phyloP scores from a whole-genome alignment of 1,140 invertebrate genomes.

The Drosophila insularis region DNA sequence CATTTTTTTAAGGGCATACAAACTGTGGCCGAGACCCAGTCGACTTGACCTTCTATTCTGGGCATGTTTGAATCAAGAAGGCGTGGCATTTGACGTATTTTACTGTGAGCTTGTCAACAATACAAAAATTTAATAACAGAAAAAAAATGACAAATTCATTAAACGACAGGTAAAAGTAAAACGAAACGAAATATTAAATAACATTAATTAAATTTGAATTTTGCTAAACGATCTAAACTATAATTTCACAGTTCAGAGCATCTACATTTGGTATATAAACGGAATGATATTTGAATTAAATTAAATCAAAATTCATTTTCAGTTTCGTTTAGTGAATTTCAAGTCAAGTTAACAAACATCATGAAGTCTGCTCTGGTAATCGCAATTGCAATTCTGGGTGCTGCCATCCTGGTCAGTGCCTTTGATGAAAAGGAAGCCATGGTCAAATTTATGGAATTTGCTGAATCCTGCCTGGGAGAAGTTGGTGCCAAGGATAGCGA shows the following conservation, averaged over 20 bases:
- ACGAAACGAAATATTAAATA: constrained; percentile 3
- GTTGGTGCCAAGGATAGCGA: constrained; percentile 50
- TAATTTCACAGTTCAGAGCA: constrained; percentile 68
- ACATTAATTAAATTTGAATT: constrained; percentile 11
- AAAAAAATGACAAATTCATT: constrained; percentile 6
- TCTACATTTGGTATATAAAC: constrained; percentile 32
- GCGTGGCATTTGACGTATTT: background rate
- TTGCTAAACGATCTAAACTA: constrained; percentile 38
- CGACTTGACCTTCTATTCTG: background rate
- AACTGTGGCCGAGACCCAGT: no score
- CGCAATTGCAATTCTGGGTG: constrained; percentile 31
- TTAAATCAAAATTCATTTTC: constrained; percentile 12
- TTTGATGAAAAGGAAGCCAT: constrained; percentile 59
- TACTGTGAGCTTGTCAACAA: constrained; percentile 3
- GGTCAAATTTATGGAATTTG: constrained; percentile 49
- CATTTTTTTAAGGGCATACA: no score
- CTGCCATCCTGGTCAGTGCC: constrained; percentile 26
- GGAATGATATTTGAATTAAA: background rate
- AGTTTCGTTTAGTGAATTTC: constrained; percentile 26
- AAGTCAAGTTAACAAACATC: constrained; percentile 51
- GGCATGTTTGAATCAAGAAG: background rate
- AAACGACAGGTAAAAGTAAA: background rate
- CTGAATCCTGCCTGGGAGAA: constrained; percentile 45
- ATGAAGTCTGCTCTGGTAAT: constrained; percentile 22
- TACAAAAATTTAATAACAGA: background rate